These are phyloP conservation scores for Rhopalosiphum maidis DNA, from an alignment of 1,140 invertebrate genomes.

Conservation along the genomic window DNA sequence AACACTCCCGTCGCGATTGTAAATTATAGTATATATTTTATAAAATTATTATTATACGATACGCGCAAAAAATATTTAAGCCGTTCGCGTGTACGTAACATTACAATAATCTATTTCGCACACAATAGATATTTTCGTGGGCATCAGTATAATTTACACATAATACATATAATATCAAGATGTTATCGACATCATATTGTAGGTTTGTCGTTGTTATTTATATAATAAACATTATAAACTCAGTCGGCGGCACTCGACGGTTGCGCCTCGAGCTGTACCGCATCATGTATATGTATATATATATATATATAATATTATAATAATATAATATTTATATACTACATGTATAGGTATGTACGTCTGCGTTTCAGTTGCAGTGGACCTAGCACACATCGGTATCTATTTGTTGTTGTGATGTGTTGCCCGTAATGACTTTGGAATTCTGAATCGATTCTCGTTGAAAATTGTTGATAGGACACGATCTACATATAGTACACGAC, in stretches of 20 bases:
- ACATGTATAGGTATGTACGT: neutral
- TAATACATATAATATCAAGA: neutral
- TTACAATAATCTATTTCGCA: neutral
- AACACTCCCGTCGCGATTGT: slow-evolving; percentile 1
- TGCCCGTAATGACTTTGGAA: neutral
- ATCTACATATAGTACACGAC: neutral
- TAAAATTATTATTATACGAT: neutral
- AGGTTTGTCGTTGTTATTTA: neutral
- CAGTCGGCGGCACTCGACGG: neutral
- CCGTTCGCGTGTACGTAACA: neutral
- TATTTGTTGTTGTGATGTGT: neutral
- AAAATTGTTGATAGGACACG: neutral
- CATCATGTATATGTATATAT: neutral
- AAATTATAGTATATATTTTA: neutral
- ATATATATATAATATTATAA: slow-evolving; percentile 7
- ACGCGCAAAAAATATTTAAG: neutral
- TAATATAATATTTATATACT: neutral
- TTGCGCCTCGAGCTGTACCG: neutral
- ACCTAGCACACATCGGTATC: neutral
- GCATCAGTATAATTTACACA: too few species aligned
- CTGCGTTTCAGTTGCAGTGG: neutral
- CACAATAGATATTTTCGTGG: neutral
- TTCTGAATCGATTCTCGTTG: neutral
- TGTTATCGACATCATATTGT: neutral
- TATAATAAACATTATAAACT: neutral